Conservation (phyloP, 2,797 vertebrate species). For the Serranus cabrilla region DNA sequence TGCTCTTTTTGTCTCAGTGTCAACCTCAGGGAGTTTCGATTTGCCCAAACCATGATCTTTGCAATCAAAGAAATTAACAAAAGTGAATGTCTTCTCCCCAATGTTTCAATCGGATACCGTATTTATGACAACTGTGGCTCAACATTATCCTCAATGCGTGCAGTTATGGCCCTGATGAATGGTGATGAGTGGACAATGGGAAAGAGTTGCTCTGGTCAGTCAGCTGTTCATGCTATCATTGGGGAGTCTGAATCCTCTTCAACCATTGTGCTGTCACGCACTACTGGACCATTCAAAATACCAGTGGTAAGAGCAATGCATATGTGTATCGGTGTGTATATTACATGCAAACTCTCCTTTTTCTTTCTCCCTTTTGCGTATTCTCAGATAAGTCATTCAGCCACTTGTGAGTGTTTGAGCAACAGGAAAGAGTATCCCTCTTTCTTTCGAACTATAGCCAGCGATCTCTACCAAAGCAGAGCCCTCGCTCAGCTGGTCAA, state of each 20-base stretch:
- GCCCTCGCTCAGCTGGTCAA: conserved; percentile 82
- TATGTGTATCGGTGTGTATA: background rate
- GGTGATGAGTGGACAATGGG: conserved; percentile 51
- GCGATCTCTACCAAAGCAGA: conserved; percentile 82
- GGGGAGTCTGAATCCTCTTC: conserved; percentile 85
- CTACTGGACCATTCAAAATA: conserved; percentile 81
- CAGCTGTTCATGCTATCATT: conserved; percentile 82
- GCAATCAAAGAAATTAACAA: conserved; percentile 85
- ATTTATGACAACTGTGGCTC: conserved; percentile 86
- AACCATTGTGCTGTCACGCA: conserved; percentile 80
- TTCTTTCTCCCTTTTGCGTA: conserved; percentile 16
- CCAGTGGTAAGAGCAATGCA: conserved; percentile 79
- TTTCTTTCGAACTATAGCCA: conserved; percentile 85
- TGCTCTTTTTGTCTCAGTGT: conserved; percentile 64
- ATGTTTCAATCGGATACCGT: conserved; percentile 82
- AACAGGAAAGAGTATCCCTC: conserved; percentile 77
- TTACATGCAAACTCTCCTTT: background rate
- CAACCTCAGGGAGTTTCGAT: conserved; percentile 83
- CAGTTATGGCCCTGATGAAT: conserved; percentile 82
- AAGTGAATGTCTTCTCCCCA: conserved; percentile 76
- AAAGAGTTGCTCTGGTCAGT: conserved; percentile 70
- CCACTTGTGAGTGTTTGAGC: conserved; percentile 84
- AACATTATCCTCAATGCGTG: conserved; percentile 78
- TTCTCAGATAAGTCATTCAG: conserved; percentile 82
- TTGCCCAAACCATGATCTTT: conserved; percentile 85